Conservation (phyloP, 2,797 vertebrate genomes). For the Gephyroberyx darwinii region DNA sequence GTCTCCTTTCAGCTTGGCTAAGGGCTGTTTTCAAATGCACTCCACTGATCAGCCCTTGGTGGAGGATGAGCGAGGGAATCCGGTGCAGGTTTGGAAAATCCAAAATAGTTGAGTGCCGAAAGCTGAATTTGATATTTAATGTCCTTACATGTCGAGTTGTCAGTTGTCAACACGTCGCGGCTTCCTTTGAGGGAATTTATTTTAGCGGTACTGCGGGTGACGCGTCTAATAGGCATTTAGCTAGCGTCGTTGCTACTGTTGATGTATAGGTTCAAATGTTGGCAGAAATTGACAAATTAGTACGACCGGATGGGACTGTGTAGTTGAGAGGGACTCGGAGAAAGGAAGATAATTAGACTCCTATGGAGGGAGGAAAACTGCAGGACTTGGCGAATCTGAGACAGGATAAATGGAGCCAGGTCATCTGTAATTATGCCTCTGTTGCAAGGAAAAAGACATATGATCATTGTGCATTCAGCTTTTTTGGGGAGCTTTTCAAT, state of each 20-base stretch:
- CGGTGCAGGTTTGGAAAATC: conserved; percentile 45
- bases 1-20: conserved; percentile 82
- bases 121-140: conserved; percentile 42
- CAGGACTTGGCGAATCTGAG: conserved; percentile 47
- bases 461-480: conserved; percentile 47
- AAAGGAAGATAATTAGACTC: conserved; percentile 45
- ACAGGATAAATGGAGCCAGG: conserved; percentile 44
- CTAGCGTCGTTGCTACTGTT: conserved; percentile 2
- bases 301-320: conserved; percentile 14
- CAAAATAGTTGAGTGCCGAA: conserved; percentile 41
- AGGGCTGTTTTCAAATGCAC: conserved; percentile 84
- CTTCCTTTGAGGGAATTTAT: conserved; percentile 36
- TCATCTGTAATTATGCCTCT: conserved; percentile 55
- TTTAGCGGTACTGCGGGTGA: conserved; percentile 29
- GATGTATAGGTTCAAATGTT: conserved; percentile 15
- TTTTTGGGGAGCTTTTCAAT: conserved; percentile 48
- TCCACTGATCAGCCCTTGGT: conserved; percentile 72
- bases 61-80: conserved; percentile 53
- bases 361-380: conserved; percentile 35
- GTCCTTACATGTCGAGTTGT: conserved; percentile 37
- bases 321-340: conserved; percentile 19
- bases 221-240: conserved; percentile 46
- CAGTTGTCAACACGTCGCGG: conserved; percentile 37
- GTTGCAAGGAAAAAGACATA: conserved; percentile 48
- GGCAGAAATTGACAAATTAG: background rate